Percentiles rank a stretch among this genome's conserved stretches.
Evolutionary conservation across 1,140 invertebrate species (phyloP).

Genomic region (Mamestra configurata): DNA sequence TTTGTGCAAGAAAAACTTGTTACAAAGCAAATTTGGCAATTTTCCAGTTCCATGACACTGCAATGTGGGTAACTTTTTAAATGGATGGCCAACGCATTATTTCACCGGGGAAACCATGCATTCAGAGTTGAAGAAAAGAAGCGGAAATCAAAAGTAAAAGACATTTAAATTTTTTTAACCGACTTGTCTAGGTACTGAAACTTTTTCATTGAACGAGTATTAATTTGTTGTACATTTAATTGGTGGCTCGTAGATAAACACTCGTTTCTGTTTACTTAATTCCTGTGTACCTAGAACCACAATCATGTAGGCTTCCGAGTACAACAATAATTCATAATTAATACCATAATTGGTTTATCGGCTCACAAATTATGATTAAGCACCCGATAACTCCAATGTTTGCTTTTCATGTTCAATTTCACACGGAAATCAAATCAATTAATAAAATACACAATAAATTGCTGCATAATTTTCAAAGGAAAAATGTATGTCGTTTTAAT

Average conservation of each 20-base stretch:
- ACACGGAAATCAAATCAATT: background rate
- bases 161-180: no score
- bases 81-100: conserved; percentile 23
- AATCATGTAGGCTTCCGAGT: background rate
- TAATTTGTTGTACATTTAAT: no score
- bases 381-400: background rate
- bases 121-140: background rate
- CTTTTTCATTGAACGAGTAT: no score
- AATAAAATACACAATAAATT: background rate
- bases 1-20: conserved; percentile 34
- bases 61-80: conserved; percentile 38
- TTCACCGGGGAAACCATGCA: background rate
- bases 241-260: no score
- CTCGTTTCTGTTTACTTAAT: background rate
- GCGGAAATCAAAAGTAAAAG: background rate
- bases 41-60: conserved; percentile 40
- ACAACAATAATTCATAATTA: background rate
- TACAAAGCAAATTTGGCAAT: conserved; percentile 46
- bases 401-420: background rate
- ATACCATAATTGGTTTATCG: background rate
- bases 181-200: no score
- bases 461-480: background rate
- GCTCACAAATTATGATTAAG: conserved; percentile 1
- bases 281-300: background rate
- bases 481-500: background rate